Percentiles rank a stretch among this genome's conserved stretches.
Evolutionary conservation across 2,797 vertebrate genomes (phyloP).

Genomic region (Arnoldichthys spilopterus): DNA sequence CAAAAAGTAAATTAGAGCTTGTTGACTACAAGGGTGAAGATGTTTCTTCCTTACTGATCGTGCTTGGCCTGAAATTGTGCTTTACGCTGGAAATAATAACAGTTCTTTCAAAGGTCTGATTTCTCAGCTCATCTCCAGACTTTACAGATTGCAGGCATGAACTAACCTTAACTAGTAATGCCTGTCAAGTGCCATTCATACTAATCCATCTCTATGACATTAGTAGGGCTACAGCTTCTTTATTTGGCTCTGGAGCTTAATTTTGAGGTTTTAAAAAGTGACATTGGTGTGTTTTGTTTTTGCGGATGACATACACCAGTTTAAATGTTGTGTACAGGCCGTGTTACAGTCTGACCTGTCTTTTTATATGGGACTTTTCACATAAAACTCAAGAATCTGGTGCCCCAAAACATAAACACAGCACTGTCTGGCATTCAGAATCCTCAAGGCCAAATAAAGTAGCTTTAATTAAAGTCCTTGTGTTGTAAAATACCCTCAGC

Average conservation of each 20-base stretch:
- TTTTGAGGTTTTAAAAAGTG: background rate
- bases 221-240: conserved; percentile 46
- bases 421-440: background rate
- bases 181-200: conserved; percentile 27
- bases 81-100: conserved; percentile 60
- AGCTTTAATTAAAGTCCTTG: background rate
- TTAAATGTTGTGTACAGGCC: background rate
- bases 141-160: conserved; percentile 90
- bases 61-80: conserved; percentile 67
- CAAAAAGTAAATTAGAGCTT: background rate
- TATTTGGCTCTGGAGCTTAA: conserved; percentile 28
- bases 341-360: too few relatives aligned
- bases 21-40: too few relatives aligned
- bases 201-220: conserved; percentile 50
- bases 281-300: background rate
- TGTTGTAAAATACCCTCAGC: background rate
- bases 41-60: conserved; percentile 26
- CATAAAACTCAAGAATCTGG: background rate
- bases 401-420: background rate
- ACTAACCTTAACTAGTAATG: conserved; percentile 83
- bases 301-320: background rate
- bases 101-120: conserved; percentile 63
- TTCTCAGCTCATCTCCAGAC: conserved; percentile 77
- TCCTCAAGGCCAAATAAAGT: conserved; percentile 15
- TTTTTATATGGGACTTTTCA: background rate